Evolutionary conservation across 2,888 invertebrate genomes (phyloP).

Genomic region (Melolontha melolontha): DNA sequence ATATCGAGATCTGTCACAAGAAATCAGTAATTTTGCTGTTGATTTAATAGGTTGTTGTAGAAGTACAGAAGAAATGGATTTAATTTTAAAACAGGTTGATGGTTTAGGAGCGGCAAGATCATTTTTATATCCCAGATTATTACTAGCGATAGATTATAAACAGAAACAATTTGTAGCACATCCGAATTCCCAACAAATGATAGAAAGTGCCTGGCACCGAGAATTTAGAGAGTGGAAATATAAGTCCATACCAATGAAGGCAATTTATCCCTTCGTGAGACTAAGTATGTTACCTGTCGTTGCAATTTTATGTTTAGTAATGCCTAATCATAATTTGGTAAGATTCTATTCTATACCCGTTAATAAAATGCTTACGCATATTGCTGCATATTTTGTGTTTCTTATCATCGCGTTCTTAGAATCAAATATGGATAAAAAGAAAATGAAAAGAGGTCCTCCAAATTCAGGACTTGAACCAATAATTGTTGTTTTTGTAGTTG

Average conservation of each 20-base stretch:
- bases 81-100: conserved; percentile 70
- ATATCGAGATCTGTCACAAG: conserved; percentile 71
- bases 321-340: conserved; percentile 66
- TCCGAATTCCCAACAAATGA: conserved; percentile 76
- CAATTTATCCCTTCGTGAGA: conserved; percentile 59
- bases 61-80: conserved; percentile 76
- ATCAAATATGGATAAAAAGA: conserved; percentile 71
- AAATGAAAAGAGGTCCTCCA: conserved; percentile 71
- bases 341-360: conserved; percentile 74
- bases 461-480: conserved; percentile 68
- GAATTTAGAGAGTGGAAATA: conserved; percentile 61
- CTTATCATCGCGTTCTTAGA: conserved; percentile 72
- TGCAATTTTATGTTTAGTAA: conserved; percentile 62
- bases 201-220: conserved; percentile 76
- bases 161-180: conserved; percentile 82
- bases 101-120: conserved; percentile 64
- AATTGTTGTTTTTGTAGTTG: conserved; percentile 67
- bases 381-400: conserved; percentile 77
- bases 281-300: conserved; percentile 66
- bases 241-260: conserved; percentile 36
- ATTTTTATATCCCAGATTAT: conserved; percentile 73
- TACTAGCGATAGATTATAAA: conserved; percentile 75
- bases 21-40: conserved; percentile 70
- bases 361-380: conserved; percentile 78
- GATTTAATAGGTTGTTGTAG: conserved; percentile 74